phyloP scores from a whole-genome alignment of 1,140 invertebrate species.

The Oppia nitens region DNA sequence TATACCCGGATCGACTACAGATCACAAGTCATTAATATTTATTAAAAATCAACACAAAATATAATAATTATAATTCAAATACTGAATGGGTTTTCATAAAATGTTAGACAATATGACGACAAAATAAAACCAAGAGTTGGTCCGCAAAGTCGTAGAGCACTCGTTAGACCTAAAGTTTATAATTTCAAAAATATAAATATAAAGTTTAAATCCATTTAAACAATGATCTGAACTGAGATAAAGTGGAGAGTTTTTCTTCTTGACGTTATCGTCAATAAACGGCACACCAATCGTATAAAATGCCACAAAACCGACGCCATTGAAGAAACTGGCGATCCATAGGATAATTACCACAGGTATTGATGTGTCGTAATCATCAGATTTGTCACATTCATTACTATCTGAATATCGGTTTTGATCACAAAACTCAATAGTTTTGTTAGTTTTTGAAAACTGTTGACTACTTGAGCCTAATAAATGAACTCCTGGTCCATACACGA shows the following conservation, averaged over 20 bases:
- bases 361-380: slow-evolving; percentile 15
- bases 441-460: not conserved
- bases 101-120: slow-evolving; percentile 18
- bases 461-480: slow-evolving; percentile 32
- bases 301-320: slow-evolving; percentile 17
- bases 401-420: slow-evolving; percentile 1
- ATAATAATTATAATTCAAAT: too few relatives aligned
- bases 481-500: slow-evolving; percentile 50
- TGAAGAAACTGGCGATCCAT: slow-evolving; percentile 29
- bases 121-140: slow-evolving; percentile 21
- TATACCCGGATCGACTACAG: slow-evolving; percentile 20
- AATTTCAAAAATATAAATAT: too few relatives aligned
- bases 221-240: slow-evolving; percentile 31
- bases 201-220: too few relatives aligned
- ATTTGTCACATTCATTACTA: not conserved
- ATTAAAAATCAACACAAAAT: not conserved
- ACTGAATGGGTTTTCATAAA: slow-evolving; percentile 22
- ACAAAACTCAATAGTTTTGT: slow-evolving; percentile 26
- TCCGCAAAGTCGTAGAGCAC: slow-evolving; percentile 20
- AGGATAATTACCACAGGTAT: not conserved
- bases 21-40: not conserved
- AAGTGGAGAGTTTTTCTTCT: slow-evolving; percentile 25
- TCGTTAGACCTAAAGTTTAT: too few relatives aligned
- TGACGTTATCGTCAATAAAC: slow-evolving; percentile 27
- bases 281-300: slow-evolving; percentile 25